These are phyloP conservation scores for Diorhabda elongata DNA, from an alignment of 1,140 invertebrate genomes.

Conservation along the genomic window DNA sequence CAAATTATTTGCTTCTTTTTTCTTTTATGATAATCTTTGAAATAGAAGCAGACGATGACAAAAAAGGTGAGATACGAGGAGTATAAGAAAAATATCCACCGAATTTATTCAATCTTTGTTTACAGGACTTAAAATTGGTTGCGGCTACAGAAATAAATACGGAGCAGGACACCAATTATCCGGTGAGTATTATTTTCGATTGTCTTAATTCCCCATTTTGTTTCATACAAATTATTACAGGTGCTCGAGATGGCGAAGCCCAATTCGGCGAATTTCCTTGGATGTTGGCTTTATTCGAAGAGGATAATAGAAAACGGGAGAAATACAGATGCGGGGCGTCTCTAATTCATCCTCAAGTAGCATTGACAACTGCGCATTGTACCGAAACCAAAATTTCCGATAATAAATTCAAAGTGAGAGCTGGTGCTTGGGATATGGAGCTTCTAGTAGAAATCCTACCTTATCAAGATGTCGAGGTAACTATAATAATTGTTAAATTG, in stretches of 20 bases:
- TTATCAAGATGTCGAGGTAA: conserved; percentile 60
- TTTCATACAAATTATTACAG: conserved; percentile 42
- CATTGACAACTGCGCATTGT: conserved; percentile 58
- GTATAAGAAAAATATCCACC: too few species aligned
- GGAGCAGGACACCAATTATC: background rate
- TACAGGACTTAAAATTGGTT: background rate
- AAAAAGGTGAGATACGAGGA: too few species aligned
- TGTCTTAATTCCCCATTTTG: background rate
- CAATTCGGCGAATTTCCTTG: conserved; percentile 75
- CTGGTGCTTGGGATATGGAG: conserved; percentile 77
- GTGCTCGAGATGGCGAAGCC: conserved; percentile 56
- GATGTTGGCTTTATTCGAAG: conserved; percentile 73
- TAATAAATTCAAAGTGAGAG: conserved; percentile 44
- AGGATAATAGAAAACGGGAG: conserved; percentile 52
- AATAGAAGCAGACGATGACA: too few species aligned
- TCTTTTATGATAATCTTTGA: too few species aligned
- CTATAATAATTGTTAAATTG: background rate
- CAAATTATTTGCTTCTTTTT: too few species aligned
- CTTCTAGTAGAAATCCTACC: conserved; percentile 63
- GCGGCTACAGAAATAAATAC: background rate
- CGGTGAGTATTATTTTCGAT: background rate
- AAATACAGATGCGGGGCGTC: conserved; percentile 71
- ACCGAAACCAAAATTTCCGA: conserved; percentile 42
- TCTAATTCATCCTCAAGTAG: conserved; percentile 58
- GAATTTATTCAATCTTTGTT: background rate